Evolutionary conservation across 2,797 vertebrate species (phyloP).

Genomic region (Rhinophrynus dorsalis): DNA sequence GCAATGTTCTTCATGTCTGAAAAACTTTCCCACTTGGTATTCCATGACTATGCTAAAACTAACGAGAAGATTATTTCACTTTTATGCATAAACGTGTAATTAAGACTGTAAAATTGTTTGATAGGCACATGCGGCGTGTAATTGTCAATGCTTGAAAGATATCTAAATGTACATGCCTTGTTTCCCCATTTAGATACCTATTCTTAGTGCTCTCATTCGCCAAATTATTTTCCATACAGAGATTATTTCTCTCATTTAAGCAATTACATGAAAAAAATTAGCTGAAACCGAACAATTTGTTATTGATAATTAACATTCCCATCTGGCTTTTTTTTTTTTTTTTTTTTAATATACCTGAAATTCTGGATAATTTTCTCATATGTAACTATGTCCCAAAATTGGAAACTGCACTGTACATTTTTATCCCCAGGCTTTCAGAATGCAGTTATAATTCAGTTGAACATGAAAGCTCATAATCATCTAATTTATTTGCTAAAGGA

Average conservation of each 20-base stretch:
- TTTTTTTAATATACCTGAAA: no score
- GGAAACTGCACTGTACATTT: no score
- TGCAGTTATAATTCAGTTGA: background rate
- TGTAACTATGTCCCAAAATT: conserved; percentile 1
- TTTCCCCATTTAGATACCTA: conserved; percentile 1
- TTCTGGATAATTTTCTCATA: conserved; percentile 30
- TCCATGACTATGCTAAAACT: no score
- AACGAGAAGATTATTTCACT: no score
- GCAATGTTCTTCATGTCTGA: no score
- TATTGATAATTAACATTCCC: conserved; percentile 45
- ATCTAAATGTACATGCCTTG: background rate
- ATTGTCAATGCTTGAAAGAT: background rate
- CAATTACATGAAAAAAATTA: conserved; percentile 38
- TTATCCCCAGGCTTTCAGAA: conserved; percentile 8
- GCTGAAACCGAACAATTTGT: conserved; percentile 35
- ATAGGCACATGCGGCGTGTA: background rate
- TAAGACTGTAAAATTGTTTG: background rate
- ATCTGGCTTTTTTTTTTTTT: conserved; percentile 32
- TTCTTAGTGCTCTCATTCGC: background rate
- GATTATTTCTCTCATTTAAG: conserved; percentile 38
- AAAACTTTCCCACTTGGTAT: no score
- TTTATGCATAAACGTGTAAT: background rate
- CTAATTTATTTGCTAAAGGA: no score
- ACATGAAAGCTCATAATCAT: background rate
- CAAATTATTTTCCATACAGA: conserved; percentile 18